phyloP scores from a whole-genome alignment of 1,140 invertebrate genomes.

The Dreissena polymorpha region DNA sequence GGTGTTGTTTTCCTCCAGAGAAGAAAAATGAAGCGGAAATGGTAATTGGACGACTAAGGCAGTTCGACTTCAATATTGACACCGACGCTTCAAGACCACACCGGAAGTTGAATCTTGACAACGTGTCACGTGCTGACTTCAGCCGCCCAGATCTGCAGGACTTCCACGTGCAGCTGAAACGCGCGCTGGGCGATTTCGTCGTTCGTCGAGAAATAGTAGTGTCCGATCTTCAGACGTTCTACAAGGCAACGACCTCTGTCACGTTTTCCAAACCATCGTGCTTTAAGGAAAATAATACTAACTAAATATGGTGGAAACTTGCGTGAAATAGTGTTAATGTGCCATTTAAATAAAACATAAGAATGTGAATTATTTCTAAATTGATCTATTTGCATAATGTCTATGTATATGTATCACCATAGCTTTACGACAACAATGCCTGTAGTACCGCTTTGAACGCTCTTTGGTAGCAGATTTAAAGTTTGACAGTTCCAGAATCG shows the following conservation, averaged over 20 bases:
- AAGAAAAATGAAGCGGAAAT: conserved; percentile 1
- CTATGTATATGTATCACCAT: no score
- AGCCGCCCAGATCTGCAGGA: not conserved
- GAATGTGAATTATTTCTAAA: not conserved
- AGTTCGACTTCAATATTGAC: conserved; percentile 14
- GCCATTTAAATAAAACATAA: not conserved
- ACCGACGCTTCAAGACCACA: not conserved
- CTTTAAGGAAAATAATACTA: conserved; percentile 19
- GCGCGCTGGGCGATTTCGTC: conserved; percentile 26
- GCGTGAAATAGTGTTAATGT: not conserved
- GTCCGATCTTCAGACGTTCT: conserved; percentile 23
- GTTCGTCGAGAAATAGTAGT: conserved; percentile 43
- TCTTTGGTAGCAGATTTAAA: no score
- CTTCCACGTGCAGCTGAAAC: conserved; percentile 17
- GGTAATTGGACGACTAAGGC: conserved; percentile 29
- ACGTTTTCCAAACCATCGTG: conserved; percentile 39
- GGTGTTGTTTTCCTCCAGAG: not conserved
- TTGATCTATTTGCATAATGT: not conserved
- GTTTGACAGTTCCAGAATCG: no score
- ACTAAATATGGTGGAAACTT: not conserved
- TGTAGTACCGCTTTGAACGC: no score
- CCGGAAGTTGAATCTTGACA: conserved; percentile 22
- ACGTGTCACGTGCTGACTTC: conserved; percentile 19
- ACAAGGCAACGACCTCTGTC: conserved; percentile 26
- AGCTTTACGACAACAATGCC: no score